These are phyloP conservation scores for Nasonia giraulti DNA, from an alignment of 1,140 invertebrate genomes.

Conservation along the genomic window DNA sequence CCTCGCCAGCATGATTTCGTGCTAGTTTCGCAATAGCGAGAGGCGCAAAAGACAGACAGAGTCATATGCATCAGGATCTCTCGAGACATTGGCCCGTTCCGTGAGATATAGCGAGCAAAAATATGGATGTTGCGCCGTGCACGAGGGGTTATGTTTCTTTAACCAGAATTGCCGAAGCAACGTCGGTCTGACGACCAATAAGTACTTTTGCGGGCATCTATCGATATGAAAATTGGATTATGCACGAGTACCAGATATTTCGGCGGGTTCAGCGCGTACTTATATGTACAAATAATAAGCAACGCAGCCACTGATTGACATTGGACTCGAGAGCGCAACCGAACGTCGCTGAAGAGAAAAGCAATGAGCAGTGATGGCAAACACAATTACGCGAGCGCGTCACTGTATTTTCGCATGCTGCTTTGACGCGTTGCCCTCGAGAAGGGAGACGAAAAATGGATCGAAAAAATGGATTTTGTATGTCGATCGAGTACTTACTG, in stretches of 20 bases:
- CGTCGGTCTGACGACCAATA: too few relatives aligned
- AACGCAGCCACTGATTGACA: neutral
- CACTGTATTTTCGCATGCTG: neutral
- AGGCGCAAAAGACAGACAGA: neutral
- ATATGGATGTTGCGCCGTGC: neutral
- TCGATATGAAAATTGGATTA: too few relatives aligned
- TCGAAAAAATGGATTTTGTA: too few relatives aligned
- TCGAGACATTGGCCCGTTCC: too few relatives aligned
- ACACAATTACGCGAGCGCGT: neutral
- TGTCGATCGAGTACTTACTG: constrained; percentile 31
- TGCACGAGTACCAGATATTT: too few relatives aligned
- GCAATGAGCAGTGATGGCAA: neutral
- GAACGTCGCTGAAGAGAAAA: neutral
- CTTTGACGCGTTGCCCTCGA: neutral
- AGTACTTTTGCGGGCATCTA: too few relatives aligned
- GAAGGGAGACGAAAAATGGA: neutral
- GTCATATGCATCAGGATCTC: neutral
- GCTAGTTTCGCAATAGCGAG: constrained; percentile 13
- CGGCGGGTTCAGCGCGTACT: too few relatives aligned
- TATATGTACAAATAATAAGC: too few relatives aligned
- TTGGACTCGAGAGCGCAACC: neutral
- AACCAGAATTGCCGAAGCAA: neutral
- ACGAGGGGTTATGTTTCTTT: constrained; percentile 31
- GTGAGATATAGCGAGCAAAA: neutral
- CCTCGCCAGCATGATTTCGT: neutral